Conservation (phyloP, 2,797 vertebrate species). For the Macropodus opercularis region DNA sequence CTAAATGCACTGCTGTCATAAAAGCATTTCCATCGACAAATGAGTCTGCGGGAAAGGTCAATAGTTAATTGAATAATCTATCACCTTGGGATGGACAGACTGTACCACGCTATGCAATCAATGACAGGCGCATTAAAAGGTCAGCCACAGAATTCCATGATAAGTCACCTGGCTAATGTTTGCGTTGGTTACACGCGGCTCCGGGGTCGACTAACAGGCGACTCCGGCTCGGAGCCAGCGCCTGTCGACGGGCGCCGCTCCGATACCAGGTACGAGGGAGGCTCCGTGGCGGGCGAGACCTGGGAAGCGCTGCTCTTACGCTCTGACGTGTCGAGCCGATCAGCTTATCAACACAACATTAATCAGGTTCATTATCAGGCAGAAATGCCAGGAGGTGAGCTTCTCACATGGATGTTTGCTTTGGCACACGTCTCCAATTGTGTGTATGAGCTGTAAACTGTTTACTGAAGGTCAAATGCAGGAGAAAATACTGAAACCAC, state of each 20-base stretch:
- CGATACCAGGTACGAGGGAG: constrained; percentile 28
- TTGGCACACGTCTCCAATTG: not conserved
- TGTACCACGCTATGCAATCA: constrained; percentile 90
- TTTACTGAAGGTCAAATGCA: not conserved
- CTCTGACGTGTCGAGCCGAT: not conserved
- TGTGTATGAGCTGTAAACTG: too few relatives aligned
- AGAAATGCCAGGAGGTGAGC: not conserved
- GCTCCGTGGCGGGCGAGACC: not conserved
- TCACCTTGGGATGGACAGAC: constrained; percentile 96
- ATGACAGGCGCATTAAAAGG: constrained; percentile 98
- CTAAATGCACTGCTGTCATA: constrained; percentile 88
- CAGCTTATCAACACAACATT: not conserved
- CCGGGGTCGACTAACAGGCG: constrained; percentile 27
- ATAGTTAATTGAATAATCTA: constrained; percentile 99
- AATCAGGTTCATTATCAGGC: not conserved
- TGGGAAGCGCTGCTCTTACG: not conserved
- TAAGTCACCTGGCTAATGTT: constrained; percentile 89
- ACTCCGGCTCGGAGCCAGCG: not conserved
- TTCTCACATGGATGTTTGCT: not conserved
- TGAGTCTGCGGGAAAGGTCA: constrained; percentile 98
- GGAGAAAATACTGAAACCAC: too few relatives aligned
- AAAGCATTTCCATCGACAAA: constrained; percentile 93
- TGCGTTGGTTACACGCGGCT: constrained; percentile 78
- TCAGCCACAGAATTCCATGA: constrained; percentile 94
- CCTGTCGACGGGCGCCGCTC: constrained; percentile 12